These are phyloP conservation scores for Falco rusticolus DNA, from an alignment of 2,797 vertebrate species.

Conservation along the genomic window DNA sequence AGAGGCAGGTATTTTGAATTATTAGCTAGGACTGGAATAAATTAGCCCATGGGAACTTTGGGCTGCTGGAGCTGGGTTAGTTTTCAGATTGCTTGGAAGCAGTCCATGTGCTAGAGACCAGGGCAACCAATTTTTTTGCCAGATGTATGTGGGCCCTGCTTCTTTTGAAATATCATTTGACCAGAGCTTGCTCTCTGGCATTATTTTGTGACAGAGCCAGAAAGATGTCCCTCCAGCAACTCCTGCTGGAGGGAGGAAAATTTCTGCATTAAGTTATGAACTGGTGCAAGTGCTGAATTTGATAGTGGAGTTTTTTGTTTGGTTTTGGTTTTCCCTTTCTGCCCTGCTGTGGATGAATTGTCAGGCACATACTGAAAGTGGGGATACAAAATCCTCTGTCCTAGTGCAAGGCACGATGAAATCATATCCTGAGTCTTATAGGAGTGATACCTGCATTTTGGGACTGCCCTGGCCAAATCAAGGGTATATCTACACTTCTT, in stretches of 20 bases:
- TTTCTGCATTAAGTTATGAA: neutral
- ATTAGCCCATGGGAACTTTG: neutral
- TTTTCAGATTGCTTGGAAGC: neutral
- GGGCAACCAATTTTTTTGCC: neutral
- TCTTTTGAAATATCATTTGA: neutral
- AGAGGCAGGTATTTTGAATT: neutral
- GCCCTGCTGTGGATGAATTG: neutral
- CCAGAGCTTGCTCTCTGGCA: neutral
- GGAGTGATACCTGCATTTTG: neutral
- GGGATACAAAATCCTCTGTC: neutral
- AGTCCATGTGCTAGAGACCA: neutral
- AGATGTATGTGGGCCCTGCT: neutral
- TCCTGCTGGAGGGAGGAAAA: neutral
- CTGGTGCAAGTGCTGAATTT: neutral
- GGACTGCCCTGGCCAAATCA: neutral
- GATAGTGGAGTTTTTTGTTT: rapidly evolving
- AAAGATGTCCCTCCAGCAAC: neutral
- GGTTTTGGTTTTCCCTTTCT: neutral
- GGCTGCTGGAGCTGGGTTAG: neutral
- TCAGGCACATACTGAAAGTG: neutral
- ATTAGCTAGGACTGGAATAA: neutral
- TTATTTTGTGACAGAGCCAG: neutral
- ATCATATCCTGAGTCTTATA: neutral
- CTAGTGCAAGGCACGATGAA: neutral
- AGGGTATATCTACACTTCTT: neutral